These are phyloP conservation scores for Lethocerus indicus DNA, from an alignment of 1,140 invertebrate genomes.

Conservation along the genomic window DNA sequence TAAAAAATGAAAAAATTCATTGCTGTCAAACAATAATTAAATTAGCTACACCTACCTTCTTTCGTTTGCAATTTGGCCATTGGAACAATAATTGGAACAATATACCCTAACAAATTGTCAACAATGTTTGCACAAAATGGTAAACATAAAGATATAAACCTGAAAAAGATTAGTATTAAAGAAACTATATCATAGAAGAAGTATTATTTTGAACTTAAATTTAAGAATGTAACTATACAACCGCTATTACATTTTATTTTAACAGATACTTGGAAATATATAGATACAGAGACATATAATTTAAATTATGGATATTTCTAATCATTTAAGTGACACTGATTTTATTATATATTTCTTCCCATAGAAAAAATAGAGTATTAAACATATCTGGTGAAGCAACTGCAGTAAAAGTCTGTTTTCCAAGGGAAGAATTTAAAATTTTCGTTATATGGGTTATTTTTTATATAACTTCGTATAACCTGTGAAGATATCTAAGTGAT, in stretches of 20 bases:
- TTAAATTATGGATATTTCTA: neutral
- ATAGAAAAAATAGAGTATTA: neutral
- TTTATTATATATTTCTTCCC: neutral
- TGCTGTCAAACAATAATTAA: neutral
- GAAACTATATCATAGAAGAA: neutral
- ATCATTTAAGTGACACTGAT: neutral
- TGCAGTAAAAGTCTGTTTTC: neutral
- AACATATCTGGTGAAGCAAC: neutral
- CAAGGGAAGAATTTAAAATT: neutral
- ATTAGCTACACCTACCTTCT: neutral
- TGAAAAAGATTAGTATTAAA: neutral
- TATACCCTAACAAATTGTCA: neutral
- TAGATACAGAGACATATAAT: no score
- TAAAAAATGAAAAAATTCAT: no score
- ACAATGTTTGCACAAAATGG: neutral
- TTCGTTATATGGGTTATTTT: neutral
- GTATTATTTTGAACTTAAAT: neutral
- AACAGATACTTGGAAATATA: no score
- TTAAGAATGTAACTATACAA: no score
- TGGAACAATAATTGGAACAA: neutral
- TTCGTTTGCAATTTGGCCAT: neutral
- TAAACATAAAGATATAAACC: neutral
- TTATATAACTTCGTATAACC: neutral
- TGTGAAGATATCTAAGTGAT: conserved; percentile 2
- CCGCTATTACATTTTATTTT: no score